Evolutionary conservation across 2,113 vertebrate genomes (phyloP).

Genomic region (Theristicus caerulescens): DNA sequence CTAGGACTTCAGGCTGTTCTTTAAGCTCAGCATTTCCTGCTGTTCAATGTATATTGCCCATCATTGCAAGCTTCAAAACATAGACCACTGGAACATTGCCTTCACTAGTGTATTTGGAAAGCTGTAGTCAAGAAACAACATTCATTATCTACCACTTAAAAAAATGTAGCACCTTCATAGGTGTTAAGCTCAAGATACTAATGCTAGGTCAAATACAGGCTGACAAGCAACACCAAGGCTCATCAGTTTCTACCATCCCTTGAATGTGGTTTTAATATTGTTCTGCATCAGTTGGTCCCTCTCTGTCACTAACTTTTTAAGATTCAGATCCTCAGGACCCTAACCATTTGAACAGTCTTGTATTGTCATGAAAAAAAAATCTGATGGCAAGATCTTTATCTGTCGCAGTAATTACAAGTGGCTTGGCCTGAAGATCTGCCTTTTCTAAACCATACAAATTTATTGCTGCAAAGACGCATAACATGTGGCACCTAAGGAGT

Average conservation of each 20-base stretch:
- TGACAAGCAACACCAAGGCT: not conserved
- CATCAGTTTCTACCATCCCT: not conserved
- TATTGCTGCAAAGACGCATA: rapidly evolving
- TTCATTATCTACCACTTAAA: not conserved
- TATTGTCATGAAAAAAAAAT: too few relatives aligned
- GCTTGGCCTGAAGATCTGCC: not conserved
- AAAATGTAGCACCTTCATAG: not conserved
- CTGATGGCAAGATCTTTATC: not conserved
- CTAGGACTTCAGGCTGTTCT: not conserved
- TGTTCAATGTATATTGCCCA: not conserved
- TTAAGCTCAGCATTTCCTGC: not conserved
- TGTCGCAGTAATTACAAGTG: not conserved
- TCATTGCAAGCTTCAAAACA: not conserved
- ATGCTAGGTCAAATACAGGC: not conserved
- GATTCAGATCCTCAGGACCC: not conserved
- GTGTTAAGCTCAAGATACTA: not conserved
- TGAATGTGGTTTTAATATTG: not conserved
- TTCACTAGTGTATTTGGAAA: not conserved
- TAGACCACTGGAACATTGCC: not conserved
- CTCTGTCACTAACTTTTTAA: not conserved
- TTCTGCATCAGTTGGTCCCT: not conserved
- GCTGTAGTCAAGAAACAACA: not conserved
- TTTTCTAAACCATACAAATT: not conserved
- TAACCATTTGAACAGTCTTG: not conserved
- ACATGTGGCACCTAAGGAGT: not conserved